Percentiles rank a stretch among this genome's conserved stretches.
phyloP scores from a whole-genome alignment of 2,113 vertebrate genomes.

The Alaudala cheleensis region DNA sequence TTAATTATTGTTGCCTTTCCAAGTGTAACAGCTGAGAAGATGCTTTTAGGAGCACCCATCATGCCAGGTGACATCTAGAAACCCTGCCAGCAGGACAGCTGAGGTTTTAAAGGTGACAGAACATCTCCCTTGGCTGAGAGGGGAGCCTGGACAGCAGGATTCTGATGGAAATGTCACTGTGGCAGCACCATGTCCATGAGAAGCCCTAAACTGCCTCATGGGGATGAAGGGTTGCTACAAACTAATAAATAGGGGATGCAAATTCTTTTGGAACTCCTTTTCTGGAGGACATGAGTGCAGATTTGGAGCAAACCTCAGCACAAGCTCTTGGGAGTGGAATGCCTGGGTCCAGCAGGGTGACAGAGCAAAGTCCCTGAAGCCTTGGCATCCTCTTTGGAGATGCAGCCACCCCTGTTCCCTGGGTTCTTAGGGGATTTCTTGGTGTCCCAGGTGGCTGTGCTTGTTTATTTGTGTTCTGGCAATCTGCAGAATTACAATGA shows the following conservation, averaged over 20 bases:
- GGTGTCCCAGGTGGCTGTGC: background rate
- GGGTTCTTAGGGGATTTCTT: background rate
- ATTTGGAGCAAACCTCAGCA: background rate
- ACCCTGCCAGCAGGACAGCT: background rate
- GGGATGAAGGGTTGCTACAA: background rate
- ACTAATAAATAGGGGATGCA: background rate
- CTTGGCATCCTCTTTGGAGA: background rate
- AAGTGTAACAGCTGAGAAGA: background rate
- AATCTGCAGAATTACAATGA: background rate
- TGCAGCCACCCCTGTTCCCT: background rate
- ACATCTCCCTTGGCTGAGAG: background rate
- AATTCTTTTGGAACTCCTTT: background rate
- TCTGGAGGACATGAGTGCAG: background rate
- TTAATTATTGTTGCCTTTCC: background rate
- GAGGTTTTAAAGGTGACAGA: background rate
- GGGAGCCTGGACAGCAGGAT: background rate
- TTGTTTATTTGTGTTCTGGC: conserved; percentile 44
- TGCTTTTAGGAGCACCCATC: background rate
- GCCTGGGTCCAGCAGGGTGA: background rate
- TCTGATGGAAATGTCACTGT: background rate
- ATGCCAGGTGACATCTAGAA: background rate
- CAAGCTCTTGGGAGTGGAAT: background rate
- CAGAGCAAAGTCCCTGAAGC: background rate
- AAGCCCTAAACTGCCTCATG: background rate
- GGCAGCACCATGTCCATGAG: fast-evolving